Evolutionary conservation across 2,113 vertebrate species (phyloP).

Genomic region (Lepus timidus): DNA sequence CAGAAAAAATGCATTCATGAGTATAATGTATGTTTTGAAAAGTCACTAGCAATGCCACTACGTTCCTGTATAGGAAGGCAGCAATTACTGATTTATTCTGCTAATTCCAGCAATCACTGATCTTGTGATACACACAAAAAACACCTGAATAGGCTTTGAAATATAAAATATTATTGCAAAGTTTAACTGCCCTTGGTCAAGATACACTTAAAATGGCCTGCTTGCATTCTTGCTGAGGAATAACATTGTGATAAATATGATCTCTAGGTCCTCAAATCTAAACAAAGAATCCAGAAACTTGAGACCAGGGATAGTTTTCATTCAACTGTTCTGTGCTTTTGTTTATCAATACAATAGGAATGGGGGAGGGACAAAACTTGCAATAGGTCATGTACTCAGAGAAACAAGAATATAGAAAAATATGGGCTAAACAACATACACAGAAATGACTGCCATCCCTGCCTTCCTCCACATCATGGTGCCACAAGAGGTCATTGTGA

Average conservation of each 20-base stretch:
- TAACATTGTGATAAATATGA: constrained; percentile 24
- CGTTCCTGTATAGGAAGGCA: constrained; percentile 22
- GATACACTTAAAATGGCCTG: constrained; percentile 38
- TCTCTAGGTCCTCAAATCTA: constrained; percentile 45
- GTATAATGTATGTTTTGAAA: background rate
- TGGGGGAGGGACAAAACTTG: background rate
- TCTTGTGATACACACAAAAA: constrained; percentile 9
- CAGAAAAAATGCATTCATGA: constrained; percentile 1
- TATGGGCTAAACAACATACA: background rate
- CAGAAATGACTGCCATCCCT: background rate
- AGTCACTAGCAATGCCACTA: constrained; percentile 19
- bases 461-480: background rate
- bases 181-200: constrained; percentile 33
- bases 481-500: background rate
- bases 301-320: background rate
- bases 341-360: background rate
- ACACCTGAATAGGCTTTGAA: background rate
- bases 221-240: constrained; percentile 44
- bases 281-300: constrained; percentile 12
- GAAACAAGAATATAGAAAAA: constrained; percentile 33
- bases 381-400: background rate
- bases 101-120: constrained; percentile 37
- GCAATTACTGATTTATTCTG: background rate
- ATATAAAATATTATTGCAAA: constrained; percentile 30
- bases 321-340: constrained; percentile 36